A percentile compares a stretch with the other conserved stretches of the same genome.
phyloP scores from a whole-genome alignment of 2,888 invertebrate genomes.

The Hoplodrina ambigua region DNA sequence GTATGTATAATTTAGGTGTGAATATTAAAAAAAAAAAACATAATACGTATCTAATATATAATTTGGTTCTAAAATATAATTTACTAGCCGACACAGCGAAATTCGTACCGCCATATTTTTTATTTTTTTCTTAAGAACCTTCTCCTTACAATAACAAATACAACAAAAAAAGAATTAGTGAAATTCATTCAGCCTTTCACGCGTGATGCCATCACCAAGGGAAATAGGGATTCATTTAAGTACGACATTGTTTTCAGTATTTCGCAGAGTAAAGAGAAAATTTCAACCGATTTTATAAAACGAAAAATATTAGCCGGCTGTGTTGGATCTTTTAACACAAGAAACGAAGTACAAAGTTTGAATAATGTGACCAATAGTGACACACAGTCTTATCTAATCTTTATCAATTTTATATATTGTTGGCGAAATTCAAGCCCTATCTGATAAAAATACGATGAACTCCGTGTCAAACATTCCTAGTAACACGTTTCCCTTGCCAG shows the following conservation, averaged over 20 bases:
- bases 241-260: not conserved
- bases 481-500: not conserved
- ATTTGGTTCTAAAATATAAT: no score
- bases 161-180: no score
- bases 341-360: slow-evolving; percentile 6
- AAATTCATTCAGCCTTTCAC: no score
- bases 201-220: no score
- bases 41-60: no score
- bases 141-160: no score
- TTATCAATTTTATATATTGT: slow-evolving; percentile 41
- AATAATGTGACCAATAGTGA: slow-evolving; percentile 14
- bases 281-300: not conserved
- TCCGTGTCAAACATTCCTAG: slow-evolving; percentile 5
- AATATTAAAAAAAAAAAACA: no score
- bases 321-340: not conserved
- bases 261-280: not conserved
- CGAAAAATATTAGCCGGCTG: not conserved
- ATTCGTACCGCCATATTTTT: no score
- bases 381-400: slow-evolving; percentile 45
- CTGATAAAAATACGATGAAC: slow-evolving; percentile 54
- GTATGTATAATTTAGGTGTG: no score
- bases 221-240: no score
- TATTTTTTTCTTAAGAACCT: no score
- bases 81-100: no score
- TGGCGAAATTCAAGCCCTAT: slow-evolving; percentile 23